Conservation (phyloP, 2,113 vertebrate species). For the Rhizomys pruinosus region DNA sequence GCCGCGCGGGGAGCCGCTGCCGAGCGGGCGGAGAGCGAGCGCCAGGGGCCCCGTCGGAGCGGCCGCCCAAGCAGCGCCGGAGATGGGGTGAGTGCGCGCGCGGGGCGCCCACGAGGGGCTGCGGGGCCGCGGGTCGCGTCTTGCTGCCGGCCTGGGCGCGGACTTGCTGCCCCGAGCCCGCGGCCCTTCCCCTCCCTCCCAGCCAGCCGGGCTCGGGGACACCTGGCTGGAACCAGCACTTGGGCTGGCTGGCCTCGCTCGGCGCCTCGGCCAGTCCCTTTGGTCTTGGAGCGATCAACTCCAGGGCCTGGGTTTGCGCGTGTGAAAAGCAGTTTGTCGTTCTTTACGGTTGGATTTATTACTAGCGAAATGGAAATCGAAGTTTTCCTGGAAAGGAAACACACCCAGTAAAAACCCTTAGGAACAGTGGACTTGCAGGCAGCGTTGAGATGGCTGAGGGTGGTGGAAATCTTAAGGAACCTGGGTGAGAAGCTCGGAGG, state of each 20-base stretch:
- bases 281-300: slow-evolving; percentile 21
- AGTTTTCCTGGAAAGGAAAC: slow-evolving; percentile 72
- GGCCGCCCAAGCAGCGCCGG: slow-evolving; percentile 86
- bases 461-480: not conserved
- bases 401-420: not conserved
- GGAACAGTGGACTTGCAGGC: slow-evolving; percentile 12
- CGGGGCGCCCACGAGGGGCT: not conserved
- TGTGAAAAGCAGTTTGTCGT: slow-evolving; percentile 7
- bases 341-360: not conserved
- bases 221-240: not conserved
- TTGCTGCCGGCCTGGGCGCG: not conserved
- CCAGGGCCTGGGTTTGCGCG: slow-evolving; percentile 58
- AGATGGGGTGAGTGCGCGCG: slow-evolving; percentile 86
- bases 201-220: not conserved
- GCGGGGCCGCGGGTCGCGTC: not conserved
- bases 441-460: not conserved
- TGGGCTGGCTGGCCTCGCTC: not conserved
- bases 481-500: slow-evolving; percentile 12
- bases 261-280: not conserved
- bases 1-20: slow-evolving; percentile 82
- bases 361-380: slow-evolving; percentile 38
- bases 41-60: slow-evolving; percentile 78
- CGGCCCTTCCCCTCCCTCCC: not conserved
- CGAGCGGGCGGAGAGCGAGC: slow-evolving; percentile 65
- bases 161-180: not conserved